phyloP scores from a whole-genome alignment of 2,888 invertebrate species.

The Geophilus truncorum region DNA sequence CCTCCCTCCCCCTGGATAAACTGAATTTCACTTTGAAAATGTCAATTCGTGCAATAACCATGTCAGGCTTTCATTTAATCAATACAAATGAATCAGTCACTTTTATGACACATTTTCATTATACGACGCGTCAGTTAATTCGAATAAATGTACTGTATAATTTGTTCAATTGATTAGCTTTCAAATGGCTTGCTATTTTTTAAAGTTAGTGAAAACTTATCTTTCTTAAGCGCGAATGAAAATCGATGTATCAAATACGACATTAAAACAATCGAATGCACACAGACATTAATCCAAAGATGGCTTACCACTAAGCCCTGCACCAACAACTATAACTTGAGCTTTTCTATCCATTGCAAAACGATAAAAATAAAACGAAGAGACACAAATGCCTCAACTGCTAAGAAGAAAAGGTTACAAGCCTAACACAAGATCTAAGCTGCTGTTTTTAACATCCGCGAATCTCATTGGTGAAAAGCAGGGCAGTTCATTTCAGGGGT shows the following conservation, averaged over 20 bases:
- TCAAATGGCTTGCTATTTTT: too few species aligned
- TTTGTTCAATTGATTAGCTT: too few species aligned
- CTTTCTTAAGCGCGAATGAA: too few species aligned
- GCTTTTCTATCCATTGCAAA: conserved; percentile 7
- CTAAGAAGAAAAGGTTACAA: not conserved
- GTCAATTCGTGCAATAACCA: not conserved
- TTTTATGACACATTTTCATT: not conserved
- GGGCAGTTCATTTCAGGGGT: not conserved
- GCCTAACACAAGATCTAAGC: not conserved
- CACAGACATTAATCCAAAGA: not conserved
- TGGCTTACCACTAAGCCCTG: conserved; percentile 36
- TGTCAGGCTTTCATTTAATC: not conserved
- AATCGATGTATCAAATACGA: too few species aligned
- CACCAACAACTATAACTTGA: conserved; percentile 35
- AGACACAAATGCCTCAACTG: not conserved
- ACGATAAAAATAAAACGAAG: not conserved
- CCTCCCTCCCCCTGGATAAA: too few species aligned
- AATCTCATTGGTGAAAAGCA: not conserved
- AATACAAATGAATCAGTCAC: not conserved
- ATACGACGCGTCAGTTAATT: not conserved
- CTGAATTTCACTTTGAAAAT: too few species aligned
- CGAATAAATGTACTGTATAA: not conserved
- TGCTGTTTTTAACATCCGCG: not conserved
- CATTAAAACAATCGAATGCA: not conserved
- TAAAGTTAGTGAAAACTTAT: too few species aligned